Conservation (phyloP, 2,113 vertebrate species). For the Anguilla rostrata region DNA sequence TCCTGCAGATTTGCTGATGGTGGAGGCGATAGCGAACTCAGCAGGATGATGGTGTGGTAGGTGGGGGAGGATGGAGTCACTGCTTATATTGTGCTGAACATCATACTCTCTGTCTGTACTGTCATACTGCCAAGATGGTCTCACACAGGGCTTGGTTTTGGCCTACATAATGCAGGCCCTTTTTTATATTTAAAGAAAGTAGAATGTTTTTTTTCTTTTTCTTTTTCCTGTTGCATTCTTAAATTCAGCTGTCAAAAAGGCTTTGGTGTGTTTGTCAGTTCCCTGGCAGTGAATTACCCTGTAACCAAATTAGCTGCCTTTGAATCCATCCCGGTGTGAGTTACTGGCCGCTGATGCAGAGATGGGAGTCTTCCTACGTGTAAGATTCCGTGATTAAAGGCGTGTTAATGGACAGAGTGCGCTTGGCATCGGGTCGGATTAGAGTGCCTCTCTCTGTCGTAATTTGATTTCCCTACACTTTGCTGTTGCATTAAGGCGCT, state of each 20-base stretch:
- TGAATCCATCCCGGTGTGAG: conserved; percentile 5
- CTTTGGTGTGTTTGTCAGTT: neutral
- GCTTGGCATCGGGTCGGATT: conserved; percentile 47
- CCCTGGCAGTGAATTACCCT: neutral
- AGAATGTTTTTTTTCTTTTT: neutral
- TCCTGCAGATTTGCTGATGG: conserved; percentile 5
- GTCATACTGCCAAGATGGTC: neutral
- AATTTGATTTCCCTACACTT: conserved; percentile 51
- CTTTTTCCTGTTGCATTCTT: neutral
- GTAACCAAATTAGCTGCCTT: conserved; percentile 26
- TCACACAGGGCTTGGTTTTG: conserved; percentile 1
- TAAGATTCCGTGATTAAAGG: conserved; percentile 45
- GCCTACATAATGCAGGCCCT: neutral
- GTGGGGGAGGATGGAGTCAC: neutral
- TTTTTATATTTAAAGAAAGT: neutral
- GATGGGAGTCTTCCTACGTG: conserved; percentile 23
- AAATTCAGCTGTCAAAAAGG: neutral
- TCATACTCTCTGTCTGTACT: neutral
- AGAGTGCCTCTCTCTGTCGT: conserved; percentile 50
- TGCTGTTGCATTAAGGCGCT: neutral
- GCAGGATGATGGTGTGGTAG: neutral
- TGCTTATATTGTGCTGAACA: neutral
- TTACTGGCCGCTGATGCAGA: neutral
- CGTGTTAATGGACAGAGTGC: conserved; percentile 49
- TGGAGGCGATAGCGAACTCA: neutral